Conservation (phyloP, 2,888 invertebrate genomes). For the Tricholauxania praeusta region DNA sequence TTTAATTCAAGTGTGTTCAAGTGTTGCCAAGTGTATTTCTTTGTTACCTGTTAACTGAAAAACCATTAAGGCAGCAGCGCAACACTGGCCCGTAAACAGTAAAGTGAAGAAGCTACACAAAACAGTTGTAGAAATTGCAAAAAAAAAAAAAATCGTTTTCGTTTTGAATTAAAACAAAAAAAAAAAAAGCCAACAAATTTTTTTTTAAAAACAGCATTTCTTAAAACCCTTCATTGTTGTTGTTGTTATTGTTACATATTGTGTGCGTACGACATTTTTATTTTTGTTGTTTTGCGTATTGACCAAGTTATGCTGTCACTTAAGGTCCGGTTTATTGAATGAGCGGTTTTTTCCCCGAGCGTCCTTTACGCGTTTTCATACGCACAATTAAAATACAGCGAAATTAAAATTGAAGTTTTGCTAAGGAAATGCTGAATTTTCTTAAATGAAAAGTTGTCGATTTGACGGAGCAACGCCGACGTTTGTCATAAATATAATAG, state of each 20-base stretch:
- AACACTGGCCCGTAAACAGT: no score
- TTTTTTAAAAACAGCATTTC: background rate
- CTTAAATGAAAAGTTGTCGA: no score
- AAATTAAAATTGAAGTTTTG: no score
- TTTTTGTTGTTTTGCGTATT: background rate
- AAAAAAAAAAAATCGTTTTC: slow-evolving; percentile 11
- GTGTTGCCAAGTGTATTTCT: slow-evolving; percentile 1
- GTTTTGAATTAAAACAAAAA: no score
- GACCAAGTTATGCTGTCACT: slow-evolving; percentile 10
- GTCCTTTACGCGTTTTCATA: no score
- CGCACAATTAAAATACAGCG: no score
- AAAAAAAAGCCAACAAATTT: slow-evolving; percentile 19
- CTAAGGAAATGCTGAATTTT: no score
- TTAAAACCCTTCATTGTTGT: slow-evolving; percentile 11
- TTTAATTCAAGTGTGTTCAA: slow-evolving; percentile 21
- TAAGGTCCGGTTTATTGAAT: slow-evolving; percentile 12
- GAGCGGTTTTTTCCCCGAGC: slow-evolving; percentile 3
- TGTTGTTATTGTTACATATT: background rate
- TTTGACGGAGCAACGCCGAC: no score
- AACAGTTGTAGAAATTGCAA: background rate
- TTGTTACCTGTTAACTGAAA: background rate
- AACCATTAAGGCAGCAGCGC: no score
- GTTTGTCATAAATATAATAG: no score
- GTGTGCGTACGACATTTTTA: background rate
- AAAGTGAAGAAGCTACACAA: no score